Percentiles rank a stretch among this genome's conserved stretches.
Evolutionary conservation across 2,797 vertebrate genomes (phyloP).

Genomic region (Coregonus suidteri): DNA sequence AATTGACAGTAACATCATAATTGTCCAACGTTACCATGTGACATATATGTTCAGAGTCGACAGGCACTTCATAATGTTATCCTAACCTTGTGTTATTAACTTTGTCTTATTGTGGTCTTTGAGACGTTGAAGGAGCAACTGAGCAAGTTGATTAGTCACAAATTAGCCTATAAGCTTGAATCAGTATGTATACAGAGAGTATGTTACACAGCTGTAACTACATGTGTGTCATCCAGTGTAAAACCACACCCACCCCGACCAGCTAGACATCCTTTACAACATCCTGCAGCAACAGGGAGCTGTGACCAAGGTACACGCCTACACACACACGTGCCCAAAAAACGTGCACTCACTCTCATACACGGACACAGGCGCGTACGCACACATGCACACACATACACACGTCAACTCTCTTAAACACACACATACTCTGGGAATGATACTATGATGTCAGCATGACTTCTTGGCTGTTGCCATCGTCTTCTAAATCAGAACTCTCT

Average conservation of each 20-base stretch:
- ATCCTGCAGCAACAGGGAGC: conserved; percentile 58
- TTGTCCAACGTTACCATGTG: conserved; percentile 35
- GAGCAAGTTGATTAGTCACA: neutral
- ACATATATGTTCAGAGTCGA: conserved; percentile 40
- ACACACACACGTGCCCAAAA: conserved; percentile 19
- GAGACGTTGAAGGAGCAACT: conserved; percentile 3
- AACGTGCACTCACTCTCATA: conserved; percentile 25
- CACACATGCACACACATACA: neutral
- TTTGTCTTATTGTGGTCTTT: conserved; percentile 10
- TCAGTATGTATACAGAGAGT: neutral
- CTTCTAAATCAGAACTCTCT: conserved; percentile 7
- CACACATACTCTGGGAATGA: neutral
- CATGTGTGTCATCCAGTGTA: conserved; percentile 26
- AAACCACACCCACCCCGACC: conserved; percentile 49
- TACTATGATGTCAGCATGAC: conserved; percentile 32
- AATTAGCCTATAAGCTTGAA: conserved; percentile 10
- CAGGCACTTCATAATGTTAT: conserved; percentile 28
- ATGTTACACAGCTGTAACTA: neutral
- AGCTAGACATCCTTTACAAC: conserved; percentile 38
- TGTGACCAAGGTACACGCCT: conserved; percentile 46
- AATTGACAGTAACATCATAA: conserved; percentile 44
- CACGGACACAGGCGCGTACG: neutral
- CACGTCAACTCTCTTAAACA: neutral
- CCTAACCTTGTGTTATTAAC: conserved; percentile 1
- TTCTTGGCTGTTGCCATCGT: conserved; percentile 25